phyloP scores from a whole-genome alignment of 2,888 invertebrate genomes.

The Teleiodes luculella region DNA sequence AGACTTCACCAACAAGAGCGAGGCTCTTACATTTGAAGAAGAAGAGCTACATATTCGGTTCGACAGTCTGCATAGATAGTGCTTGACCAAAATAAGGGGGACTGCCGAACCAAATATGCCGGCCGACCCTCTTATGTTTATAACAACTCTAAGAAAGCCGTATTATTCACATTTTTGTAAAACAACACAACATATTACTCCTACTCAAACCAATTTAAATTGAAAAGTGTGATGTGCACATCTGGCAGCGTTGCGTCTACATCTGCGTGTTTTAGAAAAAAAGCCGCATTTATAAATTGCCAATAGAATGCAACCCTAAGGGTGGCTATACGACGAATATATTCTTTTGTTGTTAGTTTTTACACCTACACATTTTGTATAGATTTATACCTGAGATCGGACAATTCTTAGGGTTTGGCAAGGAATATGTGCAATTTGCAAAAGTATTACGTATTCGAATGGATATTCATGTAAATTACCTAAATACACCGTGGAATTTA shows the following conservation, averaged over 20 bases:
- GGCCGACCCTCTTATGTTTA: no score
- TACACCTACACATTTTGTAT: slow-evolving; percentile 34
- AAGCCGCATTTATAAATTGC: slow-evolving; percentile 31
- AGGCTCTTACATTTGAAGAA: no score
- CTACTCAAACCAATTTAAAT: slow-evolving; percentile 3
- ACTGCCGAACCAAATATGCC: no score
- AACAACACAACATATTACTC: neutral
- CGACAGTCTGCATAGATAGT: no score
- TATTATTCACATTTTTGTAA: neutral
- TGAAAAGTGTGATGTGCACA: slow-evolving; percentile 27
- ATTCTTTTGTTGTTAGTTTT: slow-evolving; percentile 3
- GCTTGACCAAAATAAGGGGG: no score
- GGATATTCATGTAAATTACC: neutral
- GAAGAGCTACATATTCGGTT: no score
- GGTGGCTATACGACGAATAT: slow-evolving; percentile 28
- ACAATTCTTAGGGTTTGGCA: neutral
- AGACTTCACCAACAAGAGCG: no score
- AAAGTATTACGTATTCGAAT: neutral
- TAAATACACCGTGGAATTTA: no score
- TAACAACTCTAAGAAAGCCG: no score
- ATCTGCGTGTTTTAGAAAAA: slow-evolving; percentile 40
- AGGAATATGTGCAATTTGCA: neutral
- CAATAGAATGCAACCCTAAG: slow-evolving; percentile 47
- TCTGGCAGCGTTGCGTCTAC: slow-evolving; percentile 46
- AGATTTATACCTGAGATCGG: slow-evolving; percentile 40